Conservation (phyloP, 2,888 invertebrate species). For the Cheilosia impressa region DNA sequence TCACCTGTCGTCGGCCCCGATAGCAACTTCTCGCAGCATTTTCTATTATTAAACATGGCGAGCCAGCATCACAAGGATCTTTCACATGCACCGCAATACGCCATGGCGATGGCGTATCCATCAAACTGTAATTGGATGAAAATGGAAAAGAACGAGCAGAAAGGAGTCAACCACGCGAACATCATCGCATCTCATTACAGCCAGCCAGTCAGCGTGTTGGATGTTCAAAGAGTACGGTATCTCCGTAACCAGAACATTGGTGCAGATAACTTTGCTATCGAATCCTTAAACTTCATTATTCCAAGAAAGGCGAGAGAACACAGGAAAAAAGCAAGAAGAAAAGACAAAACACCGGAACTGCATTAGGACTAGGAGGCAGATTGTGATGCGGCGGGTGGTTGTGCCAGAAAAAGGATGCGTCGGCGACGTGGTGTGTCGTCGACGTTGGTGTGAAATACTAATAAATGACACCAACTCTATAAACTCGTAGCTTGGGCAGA, state of each 20-base stretch:
- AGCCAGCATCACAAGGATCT: not conserved
- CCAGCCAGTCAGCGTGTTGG: conserved; percentile 4
- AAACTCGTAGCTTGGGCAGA: not conserved
- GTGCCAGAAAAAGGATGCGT: conserved; percentile 10
- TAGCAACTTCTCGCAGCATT: conserved; percentile 56
- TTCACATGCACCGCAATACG: conserved; percentile 62
- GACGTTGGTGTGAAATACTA: conserved; percentile 64
- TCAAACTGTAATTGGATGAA: conserved; percentile 74
- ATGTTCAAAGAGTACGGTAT: conserved; percentile 5
- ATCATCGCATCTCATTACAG: conserved; percentile 71
- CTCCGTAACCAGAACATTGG: conserved; percentile 44
- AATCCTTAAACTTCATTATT: conserved; percentile 72
- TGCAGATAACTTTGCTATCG: conserved; percentile 71
- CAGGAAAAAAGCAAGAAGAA: not conserved
- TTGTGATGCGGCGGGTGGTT: conserved; percentile 10
- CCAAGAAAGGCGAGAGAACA: conserved; percentile 42
- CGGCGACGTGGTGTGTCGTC: conserved; percentile 9
- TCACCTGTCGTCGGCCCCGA: conserved; percentile 64
- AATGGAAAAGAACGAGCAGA: conserved; percentile 48
- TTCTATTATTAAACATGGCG: conserved; percentile 67
- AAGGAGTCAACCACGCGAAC: conserved; percentile 58
- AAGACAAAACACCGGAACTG: conserved; percentile 65
- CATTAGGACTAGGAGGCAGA: conserved; percentile 65
- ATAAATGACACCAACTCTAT: conserved; percentile 60
- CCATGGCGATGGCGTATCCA: conserved; percentile 65